Base-by-base conservation (phyloP, 2,797 vertebrate species). In the Coregonus suidteri region DNA sequence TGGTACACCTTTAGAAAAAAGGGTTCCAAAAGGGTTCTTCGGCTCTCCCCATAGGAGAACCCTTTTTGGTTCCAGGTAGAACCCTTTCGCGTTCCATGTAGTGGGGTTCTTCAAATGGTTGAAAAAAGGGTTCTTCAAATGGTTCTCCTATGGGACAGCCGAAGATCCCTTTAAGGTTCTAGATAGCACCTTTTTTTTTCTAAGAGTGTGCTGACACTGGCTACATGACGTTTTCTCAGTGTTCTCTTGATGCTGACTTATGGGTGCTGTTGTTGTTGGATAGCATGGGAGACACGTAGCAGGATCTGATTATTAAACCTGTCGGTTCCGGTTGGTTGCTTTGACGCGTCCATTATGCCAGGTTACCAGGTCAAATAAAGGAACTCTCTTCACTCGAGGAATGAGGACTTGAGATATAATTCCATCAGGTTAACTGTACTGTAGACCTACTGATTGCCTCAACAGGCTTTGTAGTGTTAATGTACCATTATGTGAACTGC, bases 391-490 rank as follows among this genome's bases (percentile, higher is more conserved):
- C 7, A 6, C 20, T 67, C 16, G 31, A 34, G 31, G 0, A 67
- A 67, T 34, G 2, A 16, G 59, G 30, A 67, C 7, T 52, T 76
- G 18, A 14, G 41, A 47, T 47, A 47, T 47, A 47, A 47, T 47
- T 47, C 41, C 41, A 16, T 59, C 62, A 18, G 3, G 1, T 9
- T 1, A 2, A 65, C 71, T 74, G 71, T 31, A 20, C 20, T 34
- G 41, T 71, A 20, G 37, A 47, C 41, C 9, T 11, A 35, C 41
- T 30, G 31, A 52, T 77, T 51, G 59, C 68, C 66, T 82, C 75
- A 75, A 74, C 74, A 78, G 74, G 79, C 80, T 81, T 77, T 66
- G 34, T 47, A 6, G 0, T 15, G 3, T 16, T 18, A 3, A 20
- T 52, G 14, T 53, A 41, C 34, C 2, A 47, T 47, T 47, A 47